Evolutionary conservation across 2,888 invertebrate species (phyloP).

Genomic region (Oithona nana): DNA sequence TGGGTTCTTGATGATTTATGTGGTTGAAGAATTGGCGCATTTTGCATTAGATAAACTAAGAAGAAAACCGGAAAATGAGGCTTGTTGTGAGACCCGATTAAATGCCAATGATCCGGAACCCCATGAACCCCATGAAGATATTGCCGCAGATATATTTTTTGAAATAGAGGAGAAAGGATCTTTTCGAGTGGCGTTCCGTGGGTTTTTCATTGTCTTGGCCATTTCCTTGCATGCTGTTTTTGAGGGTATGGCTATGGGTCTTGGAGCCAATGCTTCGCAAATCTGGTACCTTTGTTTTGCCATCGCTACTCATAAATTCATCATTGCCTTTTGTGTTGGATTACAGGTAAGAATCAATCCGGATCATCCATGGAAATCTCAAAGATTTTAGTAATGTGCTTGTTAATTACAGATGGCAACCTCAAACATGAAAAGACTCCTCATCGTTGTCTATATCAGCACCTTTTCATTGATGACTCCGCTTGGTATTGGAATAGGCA

Average conservation of each 20-base stretch:
- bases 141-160: too few relatives aligned
- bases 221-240: conserved; percentile 68
- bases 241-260: conserved; percentile 62
- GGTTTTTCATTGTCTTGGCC: conserved; percentile 54
- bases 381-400: too few relatives aligned
- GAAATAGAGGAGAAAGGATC: too few relatives aligned
- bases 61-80: too few relatives aligned
- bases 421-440: conserved; percentile 30
- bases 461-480: conserved; percentile 47
- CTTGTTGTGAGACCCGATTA: too few relatives aligned
- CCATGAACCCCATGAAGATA: too few relatives aligned
- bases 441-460: conserved; percentile 38
- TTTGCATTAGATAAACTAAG: too few relatives aligned
- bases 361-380: neutral
- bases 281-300: conserved; percentile 64
- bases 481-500: conserved; percentile 43
- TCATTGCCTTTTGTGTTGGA: conserved; percentile 71
- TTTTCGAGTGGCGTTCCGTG: too few relatives aligned
- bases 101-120: too few relatives aligned
- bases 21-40: too few relatives aligned
- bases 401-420: conserved; percentile 41
- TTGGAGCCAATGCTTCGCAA: conserved; percentile 48
- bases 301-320: conserved; percentile 62
- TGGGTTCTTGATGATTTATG: too few relatives aligned
- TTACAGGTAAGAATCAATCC: conserved; percentile 35